Percentiles rank a stretch among this genome's conserved stretches.
Evolutionary conservation across 1,140 invertebrate species (phyloP).

Genomic region (Drosophila baimaii): DNA sequence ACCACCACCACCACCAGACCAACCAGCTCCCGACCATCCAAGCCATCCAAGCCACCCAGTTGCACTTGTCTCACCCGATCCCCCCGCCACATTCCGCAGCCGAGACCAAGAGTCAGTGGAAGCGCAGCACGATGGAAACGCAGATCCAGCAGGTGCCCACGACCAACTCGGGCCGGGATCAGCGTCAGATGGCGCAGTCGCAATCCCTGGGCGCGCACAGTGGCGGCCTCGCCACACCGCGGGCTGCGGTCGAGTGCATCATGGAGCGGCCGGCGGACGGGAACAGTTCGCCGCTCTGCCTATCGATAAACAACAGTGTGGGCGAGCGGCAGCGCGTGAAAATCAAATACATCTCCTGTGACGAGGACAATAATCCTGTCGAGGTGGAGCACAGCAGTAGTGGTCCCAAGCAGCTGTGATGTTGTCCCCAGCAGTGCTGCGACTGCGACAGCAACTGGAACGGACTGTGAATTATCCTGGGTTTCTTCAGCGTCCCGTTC

Average conservation of each 20-base stretch:
- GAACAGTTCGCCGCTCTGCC: conserved; percentile 72
- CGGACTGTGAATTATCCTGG: conserved; percentile 13
- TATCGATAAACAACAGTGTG: conserved; percentile 69
- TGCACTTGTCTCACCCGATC: conserved; percentile 19
- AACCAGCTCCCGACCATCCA: conserved; percentile 6
- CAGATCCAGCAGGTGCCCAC: conserved; percentile 74
- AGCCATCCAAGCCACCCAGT: conserved; percentile 14
- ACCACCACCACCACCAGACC: conserved; percentile 1
- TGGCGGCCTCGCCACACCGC: conserved; percentile 8
- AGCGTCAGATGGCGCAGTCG: conserved; percentile 21
- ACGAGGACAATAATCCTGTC: conserved; percentile 82
- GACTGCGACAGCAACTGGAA: conserved; percentile 8
- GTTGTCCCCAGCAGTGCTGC: conserved; percentile 17
- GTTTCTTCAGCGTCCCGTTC: neutral
- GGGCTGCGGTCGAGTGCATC: conserved; percentile 63
- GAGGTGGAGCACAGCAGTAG: conserved; percentile 58
- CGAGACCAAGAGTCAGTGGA: conserved; percentile 77
- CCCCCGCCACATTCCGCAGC: conserved; percentile 49
- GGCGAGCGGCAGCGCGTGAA: conserved; percentile 72
- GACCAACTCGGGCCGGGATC: conserved; percentile 52
- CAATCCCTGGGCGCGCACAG: neutral
- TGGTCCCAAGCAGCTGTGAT: conserved; percentile 52
- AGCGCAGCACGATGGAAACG: conserved; percentile 82
- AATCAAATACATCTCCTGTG: conserved; percentile 82
- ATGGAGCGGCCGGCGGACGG: conserved; percentile 59